Conservation (phyloP, 2,888 invertebrate genomes). For the Drosophila suboccidentalis region DNA sequence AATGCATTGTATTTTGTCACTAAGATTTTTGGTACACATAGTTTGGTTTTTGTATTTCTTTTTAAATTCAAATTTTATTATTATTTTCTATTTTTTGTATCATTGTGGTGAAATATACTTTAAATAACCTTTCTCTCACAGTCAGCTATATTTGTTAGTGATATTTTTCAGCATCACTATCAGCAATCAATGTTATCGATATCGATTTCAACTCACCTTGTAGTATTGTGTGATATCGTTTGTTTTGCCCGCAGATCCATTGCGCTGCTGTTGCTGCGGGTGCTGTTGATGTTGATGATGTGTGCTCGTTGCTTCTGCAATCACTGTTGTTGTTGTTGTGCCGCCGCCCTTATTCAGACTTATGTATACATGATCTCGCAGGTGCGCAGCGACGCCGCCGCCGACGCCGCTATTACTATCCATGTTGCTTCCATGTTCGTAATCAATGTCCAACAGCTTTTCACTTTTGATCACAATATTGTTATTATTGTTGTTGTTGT, state of each 20-base stretch:
- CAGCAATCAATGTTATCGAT: not conserved
- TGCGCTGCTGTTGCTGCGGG: conserved; percentile 67
- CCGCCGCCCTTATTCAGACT: conserved; percentile 86
- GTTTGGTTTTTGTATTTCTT: too few species aligned
- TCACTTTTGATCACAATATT: conserved; percentile 74
- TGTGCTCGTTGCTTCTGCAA: conserved; percentile 35
- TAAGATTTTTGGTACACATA: too few species aligned
- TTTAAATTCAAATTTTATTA: too few species aligned
- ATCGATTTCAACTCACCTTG: conserved; percentile 74
- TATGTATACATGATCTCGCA: conserved; percentile 95
- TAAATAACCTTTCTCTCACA: too few species aligned
- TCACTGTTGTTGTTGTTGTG: conserved; percentile 48
- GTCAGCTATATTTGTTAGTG: too few species aligned
- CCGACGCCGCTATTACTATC: conserved; percentile 39
- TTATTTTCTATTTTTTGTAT: too few species aligned
- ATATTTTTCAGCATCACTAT: too few species aligned
- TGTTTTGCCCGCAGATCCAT: conserved; percentile 82
- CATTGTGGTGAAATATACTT: too few species aligned
- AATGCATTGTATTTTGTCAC: not conserved
- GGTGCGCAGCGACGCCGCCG: conserved; percentile 86
- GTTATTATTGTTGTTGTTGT: conserved; percentile 54
- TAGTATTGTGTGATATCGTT: conserved; percentile 85
- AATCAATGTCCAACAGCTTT: conserved; percentile 59
- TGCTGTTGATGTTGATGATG: conserved; percentile 13
- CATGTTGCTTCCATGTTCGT: conserved; percentile 45